Percentiles rank a stretch among this genome's conserved stretches.
Evolutionary conservation across 2,113 vertebrate genomes (phyloP).

Genomic region (Channa maculata): DNA sequence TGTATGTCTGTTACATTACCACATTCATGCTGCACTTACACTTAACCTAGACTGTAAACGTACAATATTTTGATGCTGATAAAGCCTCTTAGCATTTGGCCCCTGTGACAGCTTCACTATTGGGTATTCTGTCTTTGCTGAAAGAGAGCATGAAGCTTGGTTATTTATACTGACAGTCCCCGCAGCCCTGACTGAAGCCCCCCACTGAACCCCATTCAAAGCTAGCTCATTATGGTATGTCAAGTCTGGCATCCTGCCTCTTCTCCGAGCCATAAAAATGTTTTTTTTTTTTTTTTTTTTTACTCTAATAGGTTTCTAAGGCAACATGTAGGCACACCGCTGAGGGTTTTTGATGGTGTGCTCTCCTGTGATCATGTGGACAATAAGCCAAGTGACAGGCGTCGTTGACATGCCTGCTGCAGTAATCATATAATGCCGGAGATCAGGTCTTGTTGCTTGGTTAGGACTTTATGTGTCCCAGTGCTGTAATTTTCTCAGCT

Average conservation of each 20-base stretch:
- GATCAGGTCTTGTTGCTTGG: constrained; percentile 35
- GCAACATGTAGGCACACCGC: constrained; percentile 56
- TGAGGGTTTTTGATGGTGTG: constrained; percentile 43
- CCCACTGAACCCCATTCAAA: constrained; percentile 64
- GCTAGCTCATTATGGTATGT: constrained; percentile 71
- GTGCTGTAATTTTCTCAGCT: constrained; percentile 20
- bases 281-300: constrained; percentile 20
- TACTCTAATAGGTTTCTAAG: constrained; percentile 66
- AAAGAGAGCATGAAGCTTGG: constrained; percentile 51
- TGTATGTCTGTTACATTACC: neutral
- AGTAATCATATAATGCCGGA: constrained; percentile 53
- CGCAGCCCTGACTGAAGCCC: constrained; percentile 32
- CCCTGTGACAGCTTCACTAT: constrained; percentile 38
- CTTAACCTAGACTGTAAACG: constrained; percentile 14
- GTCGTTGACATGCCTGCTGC: constrained; percentile 37
- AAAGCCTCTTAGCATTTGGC: constrained; percentile 25
- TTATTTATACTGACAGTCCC: constrained; percentile 68
- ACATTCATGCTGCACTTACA: constrained; percentile 27
- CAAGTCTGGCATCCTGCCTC: constrained; percentile 58
- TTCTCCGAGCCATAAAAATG: constrained; percentile 42
- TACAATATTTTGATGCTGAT: constrained; percentile 36
- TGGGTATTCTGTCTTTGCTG: constrained; percentile 33
- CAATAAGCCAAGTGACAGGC: constrained; percentile 55
- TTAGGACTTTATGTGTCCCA: constrained; percentile 25
- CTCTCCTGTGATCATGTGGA: constrained; percentile 54